These are phyloP conservation scores for Drosophila birchii DNA, from an alignment of 2,888 invertebrate species.

Conservation along the genomic window DNA sequence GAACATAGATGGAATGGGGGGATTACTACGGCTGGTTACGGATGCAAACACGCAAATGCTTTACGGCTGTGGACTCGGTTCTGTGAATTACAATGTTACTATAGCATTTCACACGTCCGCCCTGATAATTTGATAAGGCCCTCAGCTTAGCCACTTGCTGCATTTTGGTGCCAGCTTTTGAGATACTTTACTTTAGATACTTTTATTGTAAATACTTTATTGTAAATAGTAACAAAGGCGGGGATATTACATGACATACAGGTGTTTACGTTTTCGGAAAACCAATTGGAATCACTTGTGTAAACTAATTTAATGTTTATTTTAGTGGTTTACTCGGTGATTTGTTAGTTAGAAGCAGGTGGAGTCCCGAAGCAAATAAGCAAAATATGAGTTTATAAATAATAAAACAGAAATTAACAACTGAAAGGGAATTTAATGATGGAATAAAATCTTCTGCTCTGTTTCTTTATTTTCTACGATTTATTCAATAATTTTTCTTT, in stretches of 20 bases:
- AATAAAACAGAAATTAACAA: background rate
- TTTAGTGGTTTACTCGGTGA: background rate
- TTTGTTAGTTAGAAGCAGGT: background rate
- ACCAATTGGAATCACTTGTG: background rate
- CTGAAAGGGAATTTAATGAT: background rate
- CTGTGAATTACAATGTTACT: constrained; percentile 16
- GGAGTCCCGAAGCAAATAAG: background rate
- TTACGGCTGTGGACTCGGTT: background rate
- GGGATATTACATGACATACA: background rate
- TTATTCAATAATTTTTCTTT: background rate
- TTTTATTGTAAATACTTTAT: background rate
- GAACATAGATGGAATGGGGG: constrained; percentile 21
- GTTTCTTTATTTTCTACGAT: background rate
- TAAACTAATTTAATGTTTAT: constrained; percentile 1
- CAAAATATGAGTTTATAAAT: background rate
- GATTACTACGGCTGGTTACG: constrained; percentile 7
- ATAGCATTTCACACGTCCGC: constrained; percentile 40
- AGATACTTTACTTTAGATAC: background rate
- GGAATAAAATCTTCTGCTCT: background rate
- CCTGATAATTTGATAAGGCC: constrained; percentile 36
- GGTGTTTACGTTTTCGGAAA: background rate
- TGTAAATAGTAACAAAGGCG: background rate
- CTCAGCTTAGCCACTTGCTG: background rate
- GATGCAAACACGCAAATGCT: constrained; percentile 22
- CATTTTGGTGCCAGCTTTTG: too few species aligned